Evolutionary conservation across 2,797 vertebrate genomes (phyloP).

Genomic region (Oreonectes daqikongensis): DNA sequence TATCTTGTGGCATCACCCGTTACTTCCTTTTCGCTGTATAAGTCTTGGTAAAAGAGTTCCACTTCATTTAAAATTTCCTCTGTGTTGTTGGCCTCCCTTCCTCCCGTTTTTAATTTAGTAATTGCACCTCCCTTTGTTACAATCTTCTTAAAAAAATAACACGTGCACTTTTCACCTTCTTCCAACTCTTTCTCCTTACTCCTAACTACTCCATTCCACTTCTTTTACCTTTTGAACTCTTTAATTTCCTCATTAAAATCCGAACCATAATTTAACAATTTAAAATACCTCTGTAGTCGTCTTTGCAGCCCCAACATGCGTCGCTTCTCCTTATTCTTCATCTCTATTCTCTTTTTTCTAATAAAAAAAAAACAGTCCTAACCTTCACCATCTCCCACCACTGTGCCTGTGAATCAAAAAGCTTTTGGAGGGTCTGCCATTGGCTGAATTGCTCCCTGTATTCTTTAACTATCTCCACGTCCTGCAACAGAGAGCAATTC

Average conservation of each 20-base stretch:
- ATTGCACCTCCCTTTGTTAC: background rate
- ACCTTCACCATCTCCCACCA: slow-evolving; percentile 56
- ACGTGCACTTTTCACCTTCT: slow-evolving; percentile 31
- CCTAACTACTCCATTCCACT: slow-evolving; percentile 35
- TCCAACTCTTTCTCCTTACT: slow-evolving; percentile 40
- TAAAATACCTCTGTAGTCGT: slow-evolving; percentile 45
- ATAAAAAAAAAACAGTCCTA: slow-evolving; percentile 55
- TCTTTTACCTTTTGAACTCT: slow-evolving; percentile 35
- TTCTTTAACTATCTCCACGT: too few relatives aligned
- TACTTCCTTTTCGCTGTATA: too few relatives aligned
- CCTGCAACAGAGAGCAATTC: too few relatives aligned
- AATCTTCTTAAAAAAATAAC: slow-evolving; percentile 48
- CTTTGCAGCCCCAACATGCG: slow-evolving; percentile 56
- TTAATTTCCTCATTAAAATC: slow-evolving; percentile 51
- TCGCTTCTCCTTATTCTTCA: slow-evolving; percentile 16
- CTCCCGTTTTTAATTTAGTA: background rate
- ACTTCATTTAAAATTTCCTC: too few relatives aligned
- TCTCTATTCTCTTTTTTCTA: slow-evolving; percentile 2
- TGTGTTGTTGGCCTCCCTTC: too few relatives aligned
- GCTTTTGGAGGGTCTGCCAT: too few relatives aligned
- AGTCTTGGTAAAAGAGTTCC: too few relatives aligned
- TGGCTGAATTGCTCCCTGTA: too few relatives aligned
- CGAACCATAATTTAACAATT: background rate
- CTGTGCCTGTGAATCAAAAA: too few relatives aligned
- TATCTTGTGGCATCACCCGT: too few relatives aligned